Base-by-base conservation (phyloP, 1,140 invertebrate genomes). In the Hirudo medicinalis region DNA sequence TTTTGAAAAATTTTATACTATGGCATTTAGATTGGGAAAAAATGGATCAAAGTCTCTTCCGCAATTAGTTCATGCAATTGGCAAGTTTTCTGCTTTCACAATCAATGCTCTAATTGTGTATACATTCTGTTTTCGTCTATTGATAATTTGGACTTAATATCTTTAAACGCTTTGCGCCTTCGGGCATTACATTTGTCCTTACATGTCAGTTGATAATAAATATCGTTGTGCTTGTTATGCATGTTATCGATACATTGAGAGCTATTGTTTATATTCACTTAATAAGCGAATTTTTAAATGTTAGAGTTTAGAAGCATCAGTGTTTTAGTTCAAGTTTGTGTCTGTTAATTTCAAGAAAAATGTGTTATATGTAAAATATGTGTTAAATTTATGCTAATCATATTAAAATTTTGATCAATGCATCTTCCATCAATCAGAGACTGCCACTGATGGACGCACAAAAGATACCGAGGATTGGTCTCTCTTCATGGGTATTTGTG, bases 401-500 rank as follows among this genome's bases (percentile, higher is more conserved):
- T 63, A 60, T 60, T 60, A 25, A 25, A 63, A 25, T 32, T 25
- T 22, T 63, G 29, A 63, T 15, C 19, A 25, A 63, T 63, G 6
- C 9, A 25, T 36, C 32, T 6, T 36, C 32, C 32, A 63, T 63
- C 17, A 63, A 63, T 63, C 53, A 97, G 94, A 97, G 83, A 88
- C 91, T 87, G 94, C 94, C 53, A 97, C 94, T 75, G 94, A 96
- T 88, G 89, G 88, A 60, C 43, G 20, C 54, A 86, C 85, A 49
- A 84, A 96, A 76, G 88, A 91, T 11, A 92, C 91, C 29, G 94
- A 97, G 83, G 94, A 97, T 80, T 98, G 95, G 94, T 89, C 88
- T 20, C 85, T 97, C 49, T 97, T 97, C 81, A 96, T 99, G 90
- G 94, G 98, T 87, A 96, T 99, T 78, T 98, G 95, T 85, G 96